Evolutionary conservation across 1,140 invertebrate genomes (phyloP), one percentile per base, ranked within the genome.

Genomic region (Drosophila obscura): DNA sequence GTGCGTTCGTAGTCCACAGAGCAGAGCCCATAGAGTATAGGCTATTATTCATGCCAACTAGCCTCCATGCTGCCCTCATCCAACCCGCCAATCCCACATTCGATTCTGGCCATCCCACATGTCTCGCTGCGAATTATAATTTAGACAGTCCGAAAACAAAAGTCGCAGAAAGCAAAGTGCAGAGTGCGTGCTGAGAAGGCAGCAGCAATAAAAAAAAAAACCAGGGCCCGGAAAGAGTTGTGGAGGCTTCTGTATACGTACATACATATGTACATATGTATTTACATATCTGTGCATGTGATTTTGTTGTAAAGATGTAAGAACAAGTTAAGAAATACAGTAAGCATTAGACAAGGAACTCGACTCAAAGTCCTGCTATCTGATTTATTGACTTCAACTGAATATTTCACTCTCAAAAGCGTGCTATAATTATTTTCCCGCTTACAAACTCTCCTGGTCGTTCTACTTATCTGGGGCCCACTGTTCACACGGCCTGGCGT

Each of bases 11-110:
- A 57, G 28, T 48, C 62, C 62, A 48, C 7, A 22, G 26, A 48
- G 39, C 46, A 13, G n/a, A 24, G 41, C 28, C 26, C 43, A 56
- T 56, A 24, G 19, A 49, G 19, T 35, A 50, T 74, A 64, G 64
- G 41, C 82, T 77, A 87, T 87, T 83, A 79, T 88, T 83, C 83
- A 88, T 87, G 73, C 69, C 77, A 71, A 57, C 31, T 41, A 41
- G 13, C 45, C 44, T 22, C 16, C 8, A 19, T 58, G 2, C 15
- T 16, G 15, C 16, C 16, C 24, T 39, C 66, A 31, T 11, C 22
- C 58, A 50, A 19, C 13, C 9, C 44, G 41, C 41, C 13, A 4
- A 13, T 6, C 49, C 48, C 48, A 19, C 28, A 43, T 16, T 48
- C 67, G 35, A 8, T 22, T n/a, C 15, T n/a, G 11, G 19, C 44